phyloP scores from a whole-genome alignment of 2,113 vertebrate genomes.

The Myiozetetes cayanensis region DNA sequence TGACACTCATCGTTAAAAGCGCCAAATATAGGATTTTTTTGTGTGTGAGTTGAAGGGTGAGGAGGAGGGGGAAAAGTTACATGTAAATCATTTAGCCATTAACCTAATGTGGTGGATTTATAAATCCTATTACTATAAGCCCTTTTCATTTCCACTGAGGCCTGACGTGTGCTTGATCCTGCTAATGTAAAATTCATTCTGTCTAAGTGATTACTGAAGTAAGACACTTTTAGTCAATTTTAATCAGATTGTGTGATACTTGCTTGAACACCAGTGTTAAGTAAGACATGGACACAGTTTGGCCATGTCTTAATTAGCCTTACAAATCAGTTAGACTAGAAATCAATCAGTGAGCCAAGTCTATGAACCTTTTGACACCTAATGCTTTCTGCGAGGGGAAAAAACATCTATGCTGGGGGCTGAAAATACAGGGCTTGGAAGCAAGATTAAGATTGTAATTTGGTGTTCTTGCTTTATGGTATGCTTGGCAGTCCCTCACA shows the following conservation, averaged over 20 bases:
- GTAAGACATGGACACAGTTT: slow-evolving; percentile 67
- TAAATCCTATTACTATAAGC: slow-evolving; percentile 79
- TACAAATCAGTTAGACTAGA: slow-evolving; percentile 50
- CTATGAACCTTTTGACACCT: slow-evolving; percentile 53
- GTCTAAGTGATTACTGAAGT: slow-evolving; percentile 77
- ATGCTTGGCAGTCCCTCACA: not conserved
- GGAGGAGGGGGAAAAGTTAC: slow-evolving; percentile 72
- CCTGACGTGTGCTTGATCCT: slow-evolving; percentile 75
- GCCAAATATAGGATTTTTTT: slow-evolving; percentile 47
- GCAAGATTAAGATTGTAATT: slow-evolving; percentile 30
- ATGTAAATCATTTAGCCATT: slow-evolving; percentile 82
- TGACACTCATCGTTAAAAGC: slow-evolving; percentile 63
- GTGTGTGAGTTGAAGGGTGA: slow-evolving; percentile 72
- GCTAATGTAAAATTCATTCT: slow-evolving; percentile 79
- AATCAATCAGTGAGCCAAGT: slow-evolving; percentile 60
- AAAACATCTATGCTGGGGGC: not conserved
- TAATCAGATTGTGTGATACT: slow-evolving; percentile 74
- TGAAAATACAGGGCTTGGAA: slow-evolving; percentile 28
- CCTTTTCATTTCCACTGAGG: slow-evolving; percentile 78
- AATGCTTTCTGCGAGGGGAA: not conserved
- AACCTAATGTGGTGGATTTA: slow-evolving; percentile 79
- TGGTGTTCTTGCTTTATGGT: slow-evolving; percentile 2
- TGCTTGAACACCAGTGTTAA: slow-evolving; percentile 59
- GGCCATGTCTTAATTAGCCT: slow-evolving; percentile 72
- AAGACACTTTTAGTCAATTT: slow-evolving; percentile 77